Evolutionary conservation across 2,888 invertebrate genomes (phyloP), one percentile per base, ranked within the genome.

Genomic region (Phymatocera aterrima): DNA sequence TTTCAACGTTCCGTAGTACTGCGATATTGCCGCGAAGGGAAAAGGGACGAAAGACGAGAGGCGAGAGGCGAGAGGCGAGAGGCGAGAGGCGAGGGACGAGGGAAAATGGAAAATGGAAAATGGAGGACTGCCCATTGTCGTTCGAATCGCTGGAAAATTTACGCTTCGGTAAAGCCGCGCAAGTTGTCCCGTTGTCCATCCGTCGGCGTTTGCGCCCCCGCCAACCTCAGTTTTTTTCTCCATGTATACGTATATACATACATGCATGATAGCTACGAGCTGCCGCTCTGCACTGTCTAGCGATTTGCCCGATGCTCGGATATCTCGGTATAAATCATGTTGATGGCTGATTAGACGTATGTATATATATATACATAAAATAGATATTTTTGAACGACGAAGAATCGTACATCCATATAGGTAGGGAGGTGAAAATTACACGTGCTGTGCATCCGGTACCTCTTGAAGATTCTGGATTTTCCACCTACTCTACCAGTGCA

Each of bases 121-220:
- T 18, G 51, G 28, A 34, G 48, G 72, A 72, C 48, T 51, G n/a
- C 51, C 48, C 51, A 72, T 72, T 72, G 72, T 72, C 72, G 72
- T 72, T 34, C 72, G 51, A 72, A 43, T 72, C 79, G 78, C 81
- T 84, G 78, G 84, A 81, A 84, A 86, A 86, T 86, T 86, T 85
- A 86, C 83, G 85, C 82, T 83, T 80, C 80, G 81, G 82, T 82
- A 79, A 79, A 82, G 82, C 81, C 81, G 82, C 82, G 82, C 82
- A 78, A 80, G 24, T 48, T 51, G 51, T 31, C 34, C 48, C 34
- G 72, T 31, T 37, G 37, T 64, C 24, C 15, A 46, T 24, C 37
- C 40, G 40, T 64, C 40, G 15, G 46, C 40, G 68, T 8, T 21
- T n/a, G 68, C 24, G 24, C 43, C 40, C 40, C 8, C 40, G 8